Evolutionary conservation across 2,888 invertebrate species (phyloP), one percentile per base, ranked within the genome.

Genomic region (Trisateles emortualis): DNA sequence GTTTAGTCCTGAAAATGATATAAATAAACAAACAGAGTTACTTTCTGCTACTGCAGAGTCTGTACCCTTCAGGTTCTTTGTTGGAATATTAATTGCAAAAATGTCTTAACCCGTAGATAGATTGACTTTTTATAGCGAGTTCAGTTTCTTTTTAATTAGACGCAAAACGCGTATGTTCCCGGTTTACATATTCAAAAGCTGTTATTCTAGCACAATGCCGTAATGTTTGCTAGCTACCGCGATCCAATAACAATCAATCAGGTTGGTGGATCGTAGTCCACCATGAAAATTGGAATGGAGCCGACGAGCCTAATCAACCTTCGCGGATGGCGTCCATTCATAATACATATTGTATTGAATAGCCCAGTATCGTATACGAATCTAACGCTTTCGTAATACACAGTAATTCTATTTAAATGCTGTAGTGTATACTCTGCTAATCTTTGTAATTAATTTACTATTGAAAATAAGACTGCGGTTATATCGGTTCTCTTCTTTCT

Each of bases 311-410:
- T 86, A 86, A 89, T 88, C 88, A 86, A 86, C 84, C 79, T 81
- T 80, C 76, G 81, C 65, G 79, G 72, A 72, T 70, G 52, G 47
- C 72, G 70, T 72, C 76, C 81, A 86, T 87, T 87, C 86, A 87
- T 88, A 86, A 86, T 84, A 82, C 79, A 83, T 82, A 84, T 85
- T 83, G 86, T 81, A 87, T 88, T 88, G 83, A 88, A 90, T 86
- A 78, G 78, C 78, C 75, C 66, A 64, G 68, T 88, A 87, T 88
- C 87, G 74, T 55, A 48, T 55, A 68, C 58, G 64, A 68, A 86
- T 87, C 88, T 84, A 83, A 72, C 70, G 74, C 76, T 81, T 67
- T 79, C 73, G 78, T 79, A 79, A 79, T 82, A 67, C 71, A 73
- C 61, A 59, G 55, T 58, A 74, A 75, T 79, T 74, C 76, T 74